Base-by-base conservation (phyloP, 2,888 invertebrate genomes). In the Lacanobia oleracea region DNA sequence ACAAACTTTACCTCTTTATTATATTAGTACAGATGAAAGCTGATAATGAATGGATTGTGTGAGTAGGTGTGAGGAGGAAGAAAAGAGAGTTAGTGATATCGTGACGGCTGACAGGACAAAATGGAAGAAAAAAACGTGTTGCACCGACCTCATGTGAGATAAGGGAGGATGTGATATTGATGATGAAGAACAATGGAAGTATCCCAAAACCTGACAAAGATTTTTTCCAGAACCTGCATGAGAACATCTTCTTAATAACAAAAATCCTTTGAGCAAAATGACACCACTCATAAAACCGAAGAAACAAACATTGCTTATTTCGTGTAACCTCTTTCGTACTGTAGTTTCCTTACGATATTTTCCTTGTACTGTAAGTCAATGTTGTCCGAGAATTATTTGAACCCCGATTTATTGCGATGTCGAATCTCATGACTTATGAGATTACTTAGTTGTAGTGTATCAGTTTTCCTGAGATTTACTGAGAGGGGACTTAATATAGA, bases 341-440 rank as follows among this genome's bases (percentile, higher is more conserved):
- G 45, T 43, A 60, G 67, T 74, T 74, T 74, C 12, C 12, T 16
- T 48, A 12, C 45, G 33, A 61, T 40, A 43, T 74, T 74, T 61
- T 73, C 74, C 73, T 51, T 74, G 56, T 51, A 21, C 14, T 8
- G 6, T 48, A 43, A 56, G 45, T 37, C 57, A 51, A 65, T 59
- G 27, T 27, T 74, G 56, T 40, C 23, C 0, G 37, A 45, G 65
- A 65, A 65, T 57, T 59, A 51, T 57, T 74, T 59, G 74, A 74
- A 50, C 57, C 12, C 65, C 16, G 51, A 73, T 74, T 65, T 74
- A 65, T 74, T 65, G 14, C 16, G 50, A 10, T 73, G 43, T 59
- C 12, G 65, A 59, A 65, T 51, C 74, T 21, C 45, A n/a, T 57
- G 12, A 64, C 64, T 73, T 73, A 72, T 9, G 21, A 56, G 54